Percentiles rank a stretch among this genome's conserved stretches.
These are phyloP conservation scores for Hirundo rustica DNA, from an alignment of 2,797 vertebrate genomes.

Conservation along the genomic window DNA sequence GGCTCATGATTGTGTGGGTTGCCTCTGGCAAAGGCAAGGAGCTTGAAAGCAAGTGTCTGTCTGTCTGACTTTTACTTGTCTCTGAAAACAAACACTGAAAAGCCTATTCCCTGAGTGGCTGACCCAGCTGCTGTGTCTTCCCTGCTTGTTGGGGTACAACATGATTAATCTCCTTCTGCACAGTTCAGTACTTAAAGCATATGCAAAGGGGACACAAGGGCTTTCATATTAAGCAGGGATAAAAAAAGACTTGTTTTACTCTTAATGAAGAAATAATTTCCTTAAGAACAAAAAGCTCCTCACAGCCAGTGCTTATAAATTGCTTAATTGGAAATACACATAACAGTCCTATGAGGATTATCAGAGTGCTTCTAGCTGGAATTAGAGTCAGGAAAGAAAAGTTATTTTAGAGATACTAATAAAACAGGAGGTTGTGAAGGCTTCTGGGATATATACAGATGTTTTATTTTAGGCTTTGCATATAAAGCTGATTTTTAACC, in stretches of 20 bases:
- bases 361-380: slow-evolving; percentile 61
- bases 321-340: slow-evolving; percentile 69
- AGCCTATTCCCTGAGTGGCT: slow-evolving; percentile 32
- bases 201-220: slow-evolving; percentile 22
- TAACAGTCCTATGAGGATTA: slow-evolving; percentile 59
- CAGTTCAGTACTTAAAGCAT: slow-evolving; percentile 57
- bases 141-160: slow-evolving; percentile 21
- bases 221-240: slow-evolving; percentile 45
- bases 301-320: slow-evolving; percentile 61
- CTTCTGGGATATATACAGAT: slow-evolving; percentile 55
- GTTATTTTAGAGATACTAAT: slow-evolving; percentile 57
- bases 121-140: slow-evolving; percentile 33
- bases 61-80: slow-evolving; percentile 49
- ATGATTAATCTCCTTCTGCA: slow-evolving; percentile 54
- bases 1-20: slow-evolving; percentile 53
- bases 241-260: slow-evolving; percentile 52
- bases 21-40: slow-evolving; percentile 57
- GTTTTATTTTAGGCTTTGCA: slow-evolving; percentile 42
- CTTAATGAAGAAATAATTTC: slow-evolving; percentile 69
- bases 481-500: slow-evolving; percentile 29
- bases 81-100: slow-evolving; percentile 60
- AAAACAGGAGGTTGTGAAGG: slow-evolving; percentile 42
- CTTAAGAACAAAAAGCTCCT: slow-evolving; percentile 67
- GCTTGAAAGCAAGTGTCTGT: slow-evolving; percentile 56
- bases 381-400: slow-evolving; percentile 62